phyloP scores from a whole-genome alignment of 2,797 vertebrate species.

The Epinephelus coioides region DNA sequence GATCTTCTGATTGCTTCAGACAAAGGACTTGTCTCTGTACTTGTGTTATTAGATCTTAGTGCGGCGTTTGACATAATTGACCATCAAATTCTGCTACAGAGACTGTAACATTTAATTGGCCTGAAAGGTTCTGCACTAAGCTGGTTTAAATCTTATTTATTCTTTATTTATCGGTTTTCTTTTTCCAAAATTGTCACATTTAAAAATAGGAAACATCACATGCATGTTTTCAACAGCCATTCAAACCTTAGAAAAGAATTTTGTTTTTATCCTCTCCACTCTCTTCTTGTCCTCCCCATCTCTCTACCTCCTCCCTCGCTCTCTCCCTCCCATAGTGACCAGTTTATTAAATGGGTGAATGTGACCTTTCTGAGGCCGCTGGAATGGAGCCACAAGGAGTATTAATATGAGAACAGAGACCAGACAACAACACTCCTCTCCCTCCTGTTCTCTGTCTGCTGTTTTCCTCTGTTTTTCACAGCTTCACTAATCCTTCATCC shows the following conservation, averaged over 20 bases:
- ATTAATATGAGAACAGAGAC: conserved; percentile 34
- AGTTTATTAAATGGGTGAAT: conserved; percentile 51
- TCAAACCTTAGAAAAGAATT: not conserved
- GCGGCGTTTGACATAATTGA: too few species aligned
- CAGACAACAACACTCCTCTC: conserved; percentile 32
- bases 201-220: not conserved
- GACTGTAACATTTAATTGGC: too few species aligned
- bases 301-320: conserved; percentile 3
- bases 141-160: too few species aligned
- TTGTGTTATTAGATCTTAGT: too few species aligned
- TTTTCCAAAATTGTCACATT: not conserved
- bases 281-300: not conserved
- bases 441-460: conserved; percentile 5
- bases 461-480: conserved; percentile 11
- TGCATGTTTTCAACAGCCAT: not conserved
- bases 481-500: not conserved
- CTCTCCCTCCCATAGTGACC: conserved; percentile 28
- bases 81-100: too few species aligned
- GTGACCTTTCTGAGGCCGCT: conserved; percentile 60
- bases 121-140: too few species aligned
- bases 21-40: too few species aligned
- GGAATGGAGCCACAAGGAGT: conserved; percentile 37
- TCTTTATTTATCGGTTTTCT: too few species aligned
- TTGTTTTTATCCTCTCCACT: not conserved
- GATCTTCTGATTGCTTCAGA: too few species aligned